Percentiles rank a stretch among this genome's conserved stretches.
Evolutionary conservation across 1,140 invertebrate species (phyloP).

Genomic region (Drosophila sulfurigaster): DNA sequence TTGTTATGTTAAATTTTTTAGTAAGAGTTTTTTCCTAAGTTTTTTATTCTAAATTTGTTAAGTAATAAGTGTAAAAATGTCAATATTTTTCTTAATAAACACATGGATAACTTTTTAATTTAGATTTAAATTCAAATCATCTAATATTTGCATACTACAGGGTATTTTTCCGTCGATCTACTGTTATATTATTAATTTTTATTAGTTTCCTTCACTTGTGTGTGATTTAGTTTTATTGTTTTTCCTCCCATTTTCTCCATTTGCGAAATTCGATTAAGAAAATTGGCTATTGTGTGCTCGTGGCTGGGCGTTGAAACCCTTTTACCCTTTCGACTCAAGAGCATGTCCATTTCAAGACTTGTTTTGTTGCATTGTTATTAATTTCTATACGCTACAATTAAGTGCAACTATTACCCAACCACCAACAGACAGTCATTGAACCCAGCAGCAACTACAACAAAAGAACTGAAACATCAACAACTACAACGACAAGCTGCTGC

Average conservation of each 20-base stretch:
- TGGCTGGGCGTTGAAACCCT: not conserved
- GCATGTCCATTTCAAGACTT: slow-evolving; percentile 16
- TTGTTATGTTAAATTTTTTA: no score
- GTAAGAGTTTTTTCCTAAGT: no score
- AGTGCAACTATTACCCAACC: slow-evolving; percentile 7
- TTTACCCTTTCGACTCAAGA: not conserved
- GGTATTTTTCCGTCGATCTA: not conserved
- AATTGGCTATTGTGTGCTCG: slow-evolving; percentile 33
- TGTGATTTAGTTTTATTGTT: slow-evolving; percentile 55
- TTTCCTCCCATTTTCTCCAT: slow-evolving; percentile 50
- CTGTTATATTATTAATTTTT: not conserved
- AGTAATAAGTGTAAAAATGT: no score
- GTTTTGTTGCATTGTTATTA: slow-evolving; percentile 17
- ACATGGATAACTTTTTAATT: no score
- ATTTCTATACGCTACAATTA: slow-evolving; percentile 17
- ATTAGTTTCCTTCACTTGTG: slow-evolving; percentile 29
- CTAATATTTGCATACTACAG: not conserved
- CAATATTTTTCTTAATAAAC: no score
- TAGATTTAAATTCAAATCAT: no score
- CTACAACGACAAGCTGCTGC: not conserved
- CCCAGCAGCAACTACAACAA: slow-evolving; percentile 13
- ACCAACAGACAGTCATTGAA: slow-evolving; percentile 33
- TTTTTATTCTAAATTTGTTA: no score
- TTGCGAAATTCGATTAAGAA: slow-evolving; percentile 42
- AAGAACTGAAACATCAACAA: slow-evolving; percentile 2